A percentile compares a stretch with the other conserved stretches of the same genome.
Conservation (phyloP, 2,888 invertebrate species). For the Neoitamus cyanurus region DNA sequence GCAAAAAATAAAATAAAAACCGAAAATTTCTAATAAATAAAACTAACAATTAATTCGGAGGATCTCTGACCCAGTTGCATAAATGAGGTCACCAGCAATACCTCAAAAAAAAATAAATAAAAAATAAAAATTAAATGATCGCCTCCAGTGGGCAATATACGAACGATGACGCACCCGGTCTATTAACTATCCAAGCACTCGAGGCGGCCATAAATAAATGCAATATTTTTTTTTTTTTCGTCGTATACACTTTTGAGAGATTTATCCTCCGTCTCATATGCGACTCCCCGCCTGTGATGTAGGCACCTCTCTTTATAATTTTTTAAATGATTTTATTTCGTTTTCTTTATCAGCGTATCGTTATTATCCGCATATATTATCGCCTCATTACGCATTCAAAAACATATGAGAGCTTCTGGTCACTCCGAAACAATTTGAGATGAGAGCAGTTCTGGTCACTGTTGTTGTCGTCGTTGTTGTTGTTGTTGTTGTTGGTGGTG, state of each 20-base stretch:
- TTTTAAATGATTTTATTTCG: background rate
- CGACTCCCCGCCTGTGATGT: no score
- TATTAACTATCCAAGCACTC: no score
- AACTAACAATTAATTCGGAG: no score
- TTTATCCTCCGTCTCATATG: no score
- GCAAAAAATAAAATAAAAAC: background rate
- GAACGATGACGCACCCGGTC: no score
- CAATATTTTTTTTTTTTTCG: no score
- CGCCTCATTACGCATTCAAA: slow-evolving; percentile 22
- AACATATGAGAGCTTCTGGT: slow-evolving; percentile 17
- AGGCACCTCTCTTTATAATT: no score
- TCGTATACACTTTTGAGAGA: no score
- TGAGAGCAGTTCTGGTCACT: background rate
- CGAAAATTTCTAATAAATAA: background rate
- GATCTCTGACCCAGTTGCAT: background rate
- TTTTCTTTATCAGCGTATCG: background rate
- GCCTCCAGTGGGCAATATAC: no score
- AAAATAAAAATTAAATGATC: no score
- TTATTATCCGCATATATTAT: slow-evolving; percentile 21
- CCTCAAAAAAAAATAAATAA: background rate
- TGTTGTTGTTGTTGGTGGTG: background rate
- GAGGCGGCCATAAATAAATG: no score
- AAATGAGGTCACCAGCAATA: background rate
- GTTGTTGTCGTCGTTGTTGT: background rate
- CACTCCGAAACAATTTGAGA: background rate